Evolutionary conservation across 2,888 invertebrate genomes (phyloP), one percentile per base, ranked within the genome.

Genomic region (Eupithecia dodoneata): DNA sequence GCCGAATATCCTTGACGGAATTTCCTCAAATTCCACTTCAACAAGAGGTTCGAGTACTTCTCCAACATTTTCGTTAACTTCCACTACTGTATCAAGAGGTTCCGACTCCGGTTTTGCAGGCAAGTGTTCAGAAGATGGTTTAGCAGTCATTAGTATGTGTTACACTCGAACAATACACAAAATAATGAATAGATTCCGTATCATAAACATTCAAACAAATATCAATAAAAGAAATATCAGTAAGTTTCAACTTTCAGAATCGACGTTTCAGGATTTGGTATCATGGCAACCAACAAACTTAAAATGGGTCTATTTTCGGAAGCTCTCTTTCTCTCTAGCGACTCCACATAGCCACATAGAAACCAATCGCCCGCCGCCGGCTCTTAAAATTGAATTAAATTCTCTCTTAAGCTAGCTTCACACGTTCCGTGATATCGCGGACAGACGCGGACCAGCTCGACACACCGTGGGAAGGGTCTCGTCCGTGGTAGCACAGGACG

Each of bases 21-120:
- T 89, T 87, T 95, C 94, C 73, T 89, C 88, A 79, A 89, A 89
- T 45, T 88, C 85, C 83, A 89, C 90, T 84, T 93, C 93, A 4
- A 76, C 74, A 0, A 91, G 93, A 47, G 83, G 82, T 59, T 94
- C 93, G 71, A 91, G 88, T 55, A 91, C 84, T 82, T 92, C 91
- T 79, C 81, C 81, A 66, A 86, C 82, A 86, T 86, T 91, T 84
- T 95, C 95, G 74, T 92, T 94, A n/a, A 92, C 87, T 90, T 95
- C 95, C 71, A 92, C 81, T 44, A 95, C 86, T 45, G 94, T 90
- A 79, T 91, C 93, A 47, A 94, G 84, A 13, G 86, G 86, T 75
- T 90, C 91, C 3, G 82, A 71, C 76, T 90, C 70, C 18, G 70
- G 70, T 30, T 92, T 76, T 87, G 89, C 7, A 30, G 70, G 92